phyloP scores from a whole-genome alignment of 1,140 invertebrate species.

The Charaxes varanes region DNA sequence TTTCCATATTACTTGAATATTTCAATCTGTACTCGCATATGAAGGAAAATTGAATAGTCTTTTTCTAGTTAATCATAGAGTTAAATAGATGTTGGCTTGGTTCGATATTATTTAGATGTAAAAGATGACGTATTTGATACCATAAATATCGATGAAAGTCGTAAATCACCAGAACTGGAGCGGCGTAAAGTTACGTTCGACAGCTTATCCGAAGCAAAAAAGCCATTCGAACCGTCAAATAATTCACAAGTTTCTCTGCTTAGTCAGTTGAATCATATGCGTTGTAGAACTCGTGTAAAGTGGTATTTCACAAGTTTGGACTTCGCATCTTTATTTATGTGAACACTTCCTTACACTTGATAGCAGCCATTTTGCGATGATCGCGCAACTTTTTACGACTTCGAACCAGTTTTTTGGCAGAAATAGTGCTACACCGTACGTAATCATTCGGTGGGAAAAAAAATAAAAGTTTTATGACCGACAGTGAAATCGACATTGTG shows the following conservation, averaged over 20 bases:
- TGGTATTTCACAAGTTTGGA: constrained; percentile 26
- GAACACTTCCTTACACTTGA: constrained; percentile 39
- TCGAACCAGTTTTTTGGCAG: constrained; percentile 23
- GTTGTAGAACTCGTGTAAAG: constrained; percentile 31
- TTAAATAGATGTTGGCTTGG: too few relatives aligned
- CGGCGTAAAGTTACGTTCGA: too few relatives aligned
- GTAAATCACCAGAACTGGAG: too few relatives aligned
- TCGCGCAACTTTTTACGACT: constrained; percentile 16
- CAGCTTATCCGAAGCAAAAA: constrained; percentile 6
- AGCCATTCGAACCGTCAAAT: constrained; percentile 3
- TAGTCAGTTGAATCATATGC: constrained; percentile 45
- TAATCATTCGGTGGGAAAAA: constrained; percentile 1
- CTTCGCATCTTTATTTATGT: constrained; percentile 49
- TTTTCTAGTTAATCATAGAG: too few relatives aligned
- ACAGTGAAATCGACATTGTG: too few relatives aligned
- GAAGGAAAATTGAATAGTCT: too few relatives aligned
- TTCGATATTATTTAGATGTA: too few relatives aligned
- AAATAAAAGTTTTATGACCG: constrained; percentile 12
- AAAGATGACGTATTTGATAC: too few relatives aligned
- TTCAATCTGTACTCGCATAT: too few relatives aligned
- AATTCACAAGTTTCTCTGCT: constrained; percentile 35
- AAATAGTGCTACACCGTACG: constrained; percentile 14
- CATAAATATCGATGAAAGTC: too few relatives aligned
- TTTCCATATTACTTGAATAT: too few relatives aligned
- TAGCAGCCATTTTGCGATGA: constrained; percentile 31